Base-by-base conservation (phyloP, 2,797 vertebrate species). In the Chromis chromis region DNA sequence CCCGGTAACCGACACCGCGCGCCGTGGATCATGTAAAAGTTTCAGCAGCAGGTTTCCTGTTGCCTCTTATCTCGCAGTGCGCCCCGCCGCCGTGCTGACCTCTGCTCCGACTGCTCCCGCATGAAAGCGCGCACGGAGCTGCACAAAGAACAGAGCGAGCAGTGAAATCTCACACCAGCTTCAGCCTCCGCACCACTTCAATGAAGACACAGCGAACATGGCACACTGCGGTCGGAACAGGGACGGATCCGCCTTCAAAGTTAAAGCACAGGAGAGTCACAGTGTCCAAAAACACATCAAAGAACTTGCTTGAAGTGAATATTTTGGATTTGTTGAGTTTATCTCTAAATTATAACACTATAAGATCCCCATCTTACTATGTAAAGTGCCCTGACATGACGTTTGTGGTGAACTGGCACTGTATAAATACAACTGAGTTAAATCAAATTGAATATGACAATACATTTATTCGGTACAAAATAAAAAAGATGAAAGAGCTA, bases 161-260 rank as follows among this genome's bases (percentile, higher is more conserved):
- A 4, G 58, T 3, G 61, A 70, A 60, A 58, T 33, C 49, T 69
- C 67, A 56, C 64, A 76, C 61, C 39, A 60, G 40, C 4, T n/a
- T 52, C 6, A 39, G 40, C 28, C 40, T 14, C 6, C 39, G 6
- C 14, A 5, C 66, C 36, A 58, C 42, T 75, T 49, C 33, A 6
- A n/a, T 6, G 40, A 74, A 56, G 21, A 19, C 10, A 13, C 1
- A n/a, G 11, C 11, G 3, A 63, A 14, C 1, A 19, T 2, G 11
- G 2, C 4, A 11, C 19, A 48, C 11, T 36, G 3, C 17, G 0
- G 19, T 0, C 27, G 39, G 21, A 40, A 27, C 1, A 2, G 3
- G 2, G 19, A 0, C 6, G 2, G 5, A 1, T 2, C 2, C 1
- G 8, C 44, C 4, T 74, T 82, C 74, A 83, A 54, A 66, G 9